These are phyloP conservation scores for Myiagra hebetior DNA, from an alignment of 2,113 vertebrate species.

Conservation along the genomic window DNA sequence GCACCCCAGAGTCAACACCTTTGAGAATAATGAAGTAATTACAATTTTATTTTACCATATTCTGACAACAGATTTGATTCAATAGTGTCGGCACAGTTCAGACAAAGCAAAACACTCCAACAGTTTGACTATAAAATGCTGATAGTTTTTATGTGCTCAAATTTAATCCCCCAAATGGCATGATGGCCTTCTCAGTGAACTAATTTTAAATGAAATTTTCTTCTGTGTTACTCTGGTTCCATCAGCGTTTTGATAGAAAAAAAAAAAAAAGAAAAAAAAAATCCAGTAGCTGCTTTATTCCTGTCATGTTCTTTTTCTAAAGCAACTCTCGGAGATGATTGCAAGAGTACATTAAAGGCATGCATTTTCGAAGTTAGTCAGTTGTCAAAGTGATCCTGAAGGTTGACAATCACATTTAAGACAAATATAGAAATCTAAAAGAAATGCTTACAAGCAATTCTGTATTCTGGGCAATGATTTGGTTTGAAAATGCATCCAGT, in stretches of 20 bases:
- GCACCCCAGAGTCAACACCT: conserved; percentile 57
- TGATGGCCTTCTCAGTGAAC: conserved; percentile 24
- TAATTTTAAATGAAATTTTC: conserved; percentile 49
- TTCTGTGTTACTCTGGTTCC: not conserved
- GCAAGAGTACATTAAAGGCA: conserved; percentile 51
- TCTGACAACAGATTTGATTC: conserved; percentile 66
- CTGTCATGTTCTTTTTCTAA: conserved; percentile 33
- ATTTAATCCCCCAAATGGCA: conserved; percentile 44
- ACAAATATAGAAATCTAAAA: conserved; percentile 51
- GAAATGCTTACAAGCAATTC: conserved; percentile 28
- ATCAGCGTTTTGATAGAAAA: conserved; percentile 1
- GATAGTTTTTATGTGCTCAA: conserved; percentile 49
- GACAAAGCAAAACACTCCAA: conserved; percentile 51
- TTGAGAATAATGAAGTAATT: conserved; percentile 73
- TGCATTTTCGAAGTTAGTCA: conserved; percentile 55
- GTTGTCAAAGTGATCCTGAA: conserved; percentile 40
- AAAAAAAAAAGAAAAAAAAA: not conserved
- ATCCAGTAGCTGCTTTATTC: conserved; percentile 12
- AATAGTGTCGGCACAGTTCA: conserved; percentile 41
- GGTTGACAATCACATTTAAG: conserved; percentile 44
- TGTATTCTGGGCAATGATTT: not conserved
- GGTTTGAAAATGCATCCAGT: conserved; percentile 60
- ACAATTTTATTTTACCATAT: conserved; percentile 67
- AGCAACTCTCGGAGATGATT: conserved; percentile 31
- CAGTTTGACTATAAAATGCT: conserved; percentile 26